Percentiles rank a stretch among this genome's conserved stretches.
These are phyloP conservation scores for Uropetala carovei DNA, from an alignment of 2,888 invertebrate genomes.

Conservation along the genomic window DNA sequence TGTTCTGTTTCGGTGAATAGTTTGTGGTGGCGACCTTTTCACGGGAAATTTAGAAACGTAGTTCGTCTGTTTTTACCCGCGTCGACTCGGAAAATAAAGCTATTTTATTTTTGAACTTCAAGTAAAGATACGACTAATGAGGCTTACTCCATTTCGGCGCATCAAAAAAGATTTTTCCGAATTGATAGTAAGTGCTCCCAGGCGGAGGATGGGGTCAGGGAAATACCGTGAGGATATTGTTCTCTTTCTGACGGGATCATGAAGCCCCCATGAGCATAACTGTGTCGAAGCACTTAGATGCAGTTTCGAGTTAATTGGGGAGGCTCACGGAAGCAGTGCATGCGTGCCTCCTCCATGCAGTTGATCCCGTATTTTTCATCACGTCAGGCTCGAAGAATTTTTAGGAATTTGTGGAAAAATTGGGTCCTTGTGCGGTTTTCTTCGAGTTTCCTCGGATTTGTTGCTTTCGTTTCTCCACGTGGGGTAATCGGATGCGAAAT, in stretches of 20 bases:
- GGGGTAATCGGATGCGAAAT: neutral
- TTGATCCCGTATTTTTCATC: neutral
- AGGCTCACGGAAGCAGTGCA: neutral
- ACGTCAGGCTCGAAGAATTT: neutral
- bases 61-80: too few relatives aligned
- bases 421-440: neutral
- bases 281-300: neutral
- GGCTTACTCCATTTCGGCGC: neutral
- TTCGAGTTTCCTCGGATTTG: neutral
- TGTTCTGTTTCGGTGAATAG: too few relatives aligned
- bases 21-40: too few relatives aligned
- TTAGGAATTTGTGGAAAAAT: neutral
- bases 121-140: too few relatives aligned
- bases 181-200: neutral
- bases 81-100: too few relatives aligned
- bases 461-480: neutral
- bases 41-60: too few relatives aligned
- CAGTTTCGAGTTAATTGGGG: neutral
- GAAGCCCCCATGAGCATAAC: neutral
- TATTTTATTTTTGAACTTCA: too few relatives aligned
- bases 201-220: neutral
- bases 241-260: neutral
- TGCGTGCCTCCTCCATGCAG: neutral
- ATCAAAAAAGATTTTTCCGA: neutral
- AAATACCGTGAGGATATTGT: neutral